phyloP scores from a whole-genome alignment of 1,140 invertebrate species.

The Zaprionus nigranus region DNA sequence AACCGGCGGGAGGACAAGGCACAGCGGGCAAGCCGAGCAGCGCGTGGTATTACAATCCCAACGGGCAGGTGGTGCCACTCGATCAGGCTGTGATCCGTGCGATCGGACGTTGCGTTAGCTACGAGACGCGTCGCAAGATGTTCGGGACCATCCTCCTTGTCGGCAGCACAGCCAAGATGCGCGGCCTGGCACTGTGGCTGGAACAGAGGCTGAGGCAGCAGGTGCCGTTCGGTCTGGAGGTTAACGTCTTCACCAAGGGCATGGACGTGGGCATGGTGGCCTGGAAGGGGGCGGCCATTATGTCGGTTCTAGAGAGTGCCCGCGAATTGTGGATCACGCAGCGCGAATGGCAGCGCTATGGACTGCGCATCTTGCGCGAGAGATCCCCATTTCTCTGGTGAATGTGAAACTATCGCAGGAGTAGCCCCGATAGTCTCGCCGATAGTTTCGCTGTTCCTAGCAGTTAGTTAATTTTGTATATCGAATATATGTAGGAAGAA shows the following conservation, averaged over 20 bases:
- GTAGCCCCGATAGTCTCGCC: not conserved
- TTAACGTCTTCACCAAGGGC: conserved; percentile 88
- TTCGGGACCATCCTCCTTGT: conserved; percentile 96
- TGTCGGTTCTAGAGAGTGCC: conserved; percentile 96
- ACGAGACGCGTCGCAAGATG: conserved; percentile 97
- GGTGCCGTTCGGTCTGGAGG: conserved; percentile 60
- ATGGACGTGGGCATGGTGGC: conserved; percentile 94
- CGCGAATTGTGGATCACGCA: conserved; percentile 96
- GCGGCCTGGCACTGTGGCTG: conserved; percentile 94
- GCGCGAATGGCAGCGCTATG: conserved; percentile 93
- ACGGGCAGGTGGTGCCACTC: conserved; percentile 92
- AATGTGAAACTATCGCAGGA: conserved; percentile 84
- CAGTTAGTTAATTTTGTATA: conserved; percentile 20
- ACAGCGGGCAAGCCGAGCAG: conserved; percentile 85
- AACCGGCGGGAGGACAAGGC: not conserved
- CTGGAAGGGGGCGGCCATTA: conserved; percentile 97
- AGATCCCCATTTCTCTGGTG: conserved; percentile 93
- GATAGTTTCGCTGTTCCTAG: not conserved
- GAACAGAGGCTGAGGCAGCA: conserved; percentile 91
- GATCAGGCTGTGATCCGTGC: conserved; percentile 96
- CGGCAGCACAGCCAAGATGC: conserved; percentile 95
- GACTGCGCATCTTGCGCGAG: conserved; percentile 94
- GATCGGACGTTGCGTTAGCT: conserved; percentile 94
- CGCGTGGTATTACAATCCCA: conserved; percentile 88
- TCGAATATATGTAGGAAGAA: conserved; percentile 23